Evolutionary conservation across 2,113 vertebrate species (phyloP), one percentile per base, ranked within the genome.

Genomic region (Cygnus atratus): DNA sequence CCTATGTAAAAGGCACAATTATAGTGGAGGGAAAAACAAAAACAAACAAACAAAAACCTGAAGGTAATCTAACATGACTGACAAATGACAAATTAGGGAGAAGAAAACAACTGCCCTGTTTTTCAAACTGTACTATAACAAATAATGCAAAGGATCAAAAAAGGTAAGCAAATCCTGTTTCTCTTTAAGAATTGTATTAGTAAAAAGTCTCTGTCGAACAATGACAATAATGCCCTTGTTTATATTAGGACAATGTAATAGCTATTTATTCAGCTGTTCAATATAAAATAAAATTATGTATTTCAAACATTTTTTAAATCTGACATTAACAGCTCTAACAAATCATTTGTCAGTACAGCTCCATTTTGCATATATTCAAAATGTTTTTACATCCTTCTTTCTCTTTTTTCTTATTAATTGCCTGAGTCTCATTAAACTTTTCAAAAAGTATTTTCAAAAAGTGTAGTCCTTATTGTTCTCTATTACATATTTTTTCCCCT

Each of bases 1-100:
- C 54, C 68, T 92, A 12, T 77, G 65, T 89, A 77, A 52, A 92
- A 96, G 46, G 37, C 61, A 39, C 68, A 90, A 57, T 92, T 92
- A 90, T 21, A 87, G 59, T 63, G 62, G 71, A 78, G 18, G 48
- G 68, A 57, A 92, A 94, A 92, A 84, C 43, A 7, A 37, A 59
- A 71, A 67, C 26, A n/a, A 61, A n/a, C n/a, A n/a, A 61, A 19
- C 8, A n/a, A 54, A 59, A 26, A 63, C 14, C 44, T 93, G 68
- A 85, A 73, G 31, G 50, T 85, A 76, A 89, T 97, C 66, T 92
- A 95, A 93, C 70, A 33, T 86, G 96, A 91, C 33, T 73, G 21
- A 48, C 46, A 48, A 74, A 81, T 80, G 46, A 83, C 55, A 20
- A 93, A 62, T 46, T 94, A 71, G 75, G n/a, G 7, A 29, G 71